phyloP scores from a whole-genome alignment of 2,113 vertebrate species.

The Nothobranchius kuhntae region DNA sequence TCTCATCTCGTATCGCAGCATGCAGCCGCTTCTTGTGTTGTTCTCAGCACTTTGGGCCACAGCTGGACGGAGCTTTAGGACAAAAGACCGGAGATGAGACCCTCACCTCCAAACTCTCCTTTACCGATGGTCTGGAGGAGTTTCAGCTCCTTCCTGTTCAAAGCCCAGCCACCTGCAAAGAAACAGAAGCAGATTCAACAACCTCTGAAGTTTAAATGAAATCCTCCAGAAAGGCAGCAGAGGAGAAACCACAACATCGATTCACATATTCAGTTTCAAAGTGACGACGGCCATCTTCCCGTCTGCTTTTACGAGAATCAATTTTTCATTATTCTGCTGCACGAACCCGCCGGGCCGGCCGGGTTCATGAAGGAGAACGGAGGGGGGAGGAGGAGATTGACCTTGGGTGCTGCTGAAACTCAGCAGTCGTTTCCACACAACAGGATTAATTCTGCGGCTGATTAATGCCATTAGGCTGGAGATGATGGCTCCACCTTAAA shows the following conservation, averaged over 20 bases:
- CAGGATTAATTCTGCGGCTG: conserved; percentile 49
- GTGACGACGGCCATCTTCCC: not conserved
- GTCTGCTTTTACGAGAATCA: not conserved
- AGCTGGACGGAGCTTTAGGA: too few relatives aligned
- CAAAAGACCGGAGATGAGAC: not conserved
- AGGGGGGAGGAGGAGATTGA: conserved; percentile 23
- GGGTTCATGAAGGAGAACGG: conserved; percentile 1
- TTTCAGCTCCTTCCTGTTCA: conserved; percentile 95
- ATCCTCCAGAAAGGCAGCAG: not conserved
- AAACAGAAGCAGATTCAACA: not conserved
- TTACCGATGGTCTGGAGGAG: conserved; percentile 93
- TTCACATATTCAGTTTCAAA: conserved; percentile 1
- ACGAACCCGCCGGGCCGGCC: conserved; percentile 18
- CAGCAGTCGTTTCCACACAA: conserved; percentile 31
- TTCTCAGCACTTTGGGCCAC: too few relatives aligned
- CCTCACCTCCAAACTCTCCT: conserved; percentile 95
- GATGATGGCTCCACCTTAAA: conserved; percentile 8
- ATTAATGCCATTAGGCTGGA: conserved; percentile 51
- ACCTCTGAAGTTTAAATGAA: too few relatives aligned
- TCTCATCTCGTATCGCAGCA: too few relatives aligned
- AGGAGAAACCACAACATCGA: not conserved
- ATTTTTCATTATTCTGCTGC: not conserved
- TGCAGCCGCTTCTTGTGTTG: too few relatives aligned
- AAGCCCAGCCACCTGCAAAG: conserved; percentile 89
- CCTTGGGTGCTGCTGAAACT: conserved; percentile 45